phyloP scores from a whole-genome alignment of 2,797 vertebrate species.

The Nyctalus aviator region DNA sequence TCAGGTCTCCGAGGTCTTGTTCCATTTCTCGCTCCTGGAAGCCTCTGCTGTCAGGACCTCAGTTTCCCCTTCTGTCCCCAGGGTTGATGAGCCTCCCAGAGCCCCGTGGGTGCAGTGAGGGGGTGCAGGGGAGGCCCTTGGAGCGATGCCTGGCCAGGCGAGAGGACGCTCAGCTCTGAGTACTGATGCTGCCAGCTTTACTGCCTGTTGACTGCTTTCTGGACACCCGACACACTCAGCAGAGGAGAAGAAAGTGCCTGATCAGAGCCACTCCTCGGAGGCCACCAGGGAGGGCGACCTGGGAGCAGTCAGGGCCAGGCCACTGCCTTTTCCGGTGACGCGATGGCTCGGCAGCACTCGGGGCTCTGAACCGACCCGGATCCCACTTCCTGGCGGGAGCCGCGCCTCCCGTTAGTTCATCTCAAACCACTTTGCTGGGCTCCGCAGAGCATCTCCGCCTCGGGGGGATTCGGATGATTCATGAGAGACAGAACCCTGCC shows the following conservation, averaged over 20 bases:
- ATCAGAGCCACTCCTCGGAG: neutral
- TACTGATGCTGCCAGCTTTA: rapidly evolving
- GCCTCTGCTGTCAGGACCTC: neutral
- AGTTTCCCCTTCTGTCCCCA: neutral
- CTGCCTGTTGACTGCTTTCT: neutral
- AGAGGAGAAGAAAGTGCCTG: neutral
- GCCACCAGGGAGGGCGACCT: rapidly evolving
- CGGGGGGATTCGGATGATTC: slow-evolving; percentile 43
- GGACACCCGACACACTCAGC: neutral
- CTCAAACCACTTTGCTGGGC: neutral
- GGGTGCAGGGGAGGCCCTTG: rapidly evolving
- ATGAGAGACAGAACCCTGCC: neutral
- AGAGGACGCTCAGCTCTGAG: neutral
- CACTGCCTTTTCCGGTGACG: rapidly evolving
- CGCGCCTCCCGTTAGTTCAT: rapidly evolving
- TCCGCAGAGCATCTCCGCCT: neutral
- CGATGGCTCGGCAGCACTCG: rapidly evolving
- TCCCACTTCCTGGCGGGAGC: neutral
- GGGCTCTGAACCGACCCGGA: neutral
- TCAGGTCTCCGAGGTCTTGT: rapidly evolving
- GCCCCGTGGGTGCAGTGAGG: too few species aligned
- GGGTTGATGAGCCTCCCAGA: neutral
- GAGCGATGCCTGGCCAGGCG: rapidly evolving
- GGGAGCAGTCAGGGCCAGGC: rapidly evolving
- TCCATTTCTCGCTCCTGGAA: neutral